Percentiles rank a stretch among this genome's conserved stretches.
phyloP scores from a whole-genome alignment of 2,888 invertebrate species.

The Caenorhabditis imperialis region DNA sequence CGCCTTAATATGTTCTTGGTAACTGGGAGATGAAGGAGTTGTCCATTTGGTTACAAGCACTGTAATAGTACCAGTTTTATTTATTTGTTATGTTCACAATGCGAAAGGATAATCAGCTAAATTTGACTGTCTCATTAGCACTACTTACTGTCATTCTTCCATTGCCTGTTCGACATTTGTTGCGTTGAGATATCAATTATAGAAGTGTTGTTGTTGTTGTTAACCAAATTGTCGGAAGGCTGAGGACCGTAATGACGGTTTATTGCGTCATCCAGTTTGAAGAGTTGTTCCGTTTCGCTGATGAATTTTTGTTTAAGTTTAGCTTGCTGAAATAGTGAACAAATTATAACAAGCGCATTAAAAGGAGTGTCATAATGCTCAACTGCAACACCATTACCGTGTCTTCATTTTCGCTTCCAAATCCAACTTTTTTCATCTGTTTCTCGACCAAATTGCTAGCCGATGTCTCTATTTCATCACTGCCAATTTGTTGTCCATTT shows the following conservation, averaged over 20 bases:
- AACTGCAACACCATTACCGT: slow-evolving; percentile 14
- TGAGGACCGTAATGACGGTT: slow-evolving; percentile 30
- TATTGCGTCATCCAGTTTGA: slow-evolving; percentile 44
- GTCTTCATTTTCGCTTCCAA: slow-evolving; percentile 29
- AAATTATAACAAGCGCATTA: too few species aligned
- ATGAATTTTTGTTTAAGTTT: slow-evolving; percentile 38
- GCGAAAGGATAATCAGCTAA: slow-evolving; percentile 9
- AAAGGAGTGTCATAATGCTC: too few species aligned
- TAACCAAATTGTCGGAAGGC: slow-evolving; percentile 27
- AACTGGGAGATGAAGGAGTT: slow-evolving; percentile 15
- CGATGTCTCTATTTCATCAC: slow-evolving; percentile 12
- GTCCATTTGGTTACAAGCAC: slow-evolving; percentile 28
- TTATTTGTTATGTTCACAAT: not conserved
- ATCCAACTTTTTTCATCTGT: slow-evolving; percentile 51
- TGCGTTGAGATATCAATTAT: slow-evolving; percentile 53
- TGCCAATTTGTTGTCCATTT: not conserved
- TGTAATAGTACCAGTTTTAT: slow-evolving; percentile 15
- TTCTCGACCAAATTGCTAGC: slow-evolving; percentile 42
- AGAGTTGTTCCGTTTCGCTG: slow-evolving; percentile 50
- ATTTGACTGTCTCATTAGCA: slow-evolving; percentile 11
- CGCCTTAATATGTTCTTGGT: slow-evolving; percentile 30
- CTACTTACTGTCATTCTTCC: slow-evolving; percentile 43
- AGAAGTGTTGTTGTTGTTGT: slow-evolving; percentile 13
- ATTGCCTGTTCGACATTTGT: slow-evolving; percentile 41
- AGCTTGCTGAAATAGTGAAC: slow-evolving; percentile 36